Evolutionary conservation across 37 sponge, comb jelly and placozoan species (phyloP).

Genomic region (Theonella swinhoei): DNA sequence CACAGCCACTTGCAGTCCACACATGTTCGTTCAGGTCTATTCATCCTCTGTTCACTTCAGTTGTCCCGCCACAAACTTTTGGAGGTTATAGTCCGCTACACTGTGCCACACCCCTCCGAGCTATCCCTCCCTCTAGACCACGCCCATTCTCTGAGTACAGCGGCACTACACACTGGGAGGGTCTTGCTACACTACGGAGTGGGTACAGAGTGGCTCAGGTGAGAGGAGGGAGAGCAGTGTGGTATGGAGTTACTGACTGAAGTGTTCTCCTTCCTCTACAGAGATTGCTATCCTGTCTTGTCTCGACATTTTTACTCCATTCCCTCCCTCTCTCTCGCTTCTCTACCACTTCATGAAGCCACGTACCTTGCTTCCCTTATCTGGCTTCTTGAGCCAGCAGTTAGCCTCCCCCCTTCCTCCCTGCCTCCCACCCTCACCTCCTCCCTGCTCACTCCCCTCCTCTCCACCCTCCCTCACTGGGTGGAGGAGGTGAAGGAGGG

Average conservation of each 20-base stretch:
- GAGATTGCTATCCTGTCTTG: neutral
- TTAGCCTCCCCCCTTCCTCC: neutral
- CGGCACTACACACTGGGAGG: conserved; percentile 41
- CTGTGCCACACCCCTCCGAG: conserved; percentile 25
- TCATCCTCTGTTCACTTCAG: conserved; percentile 7
- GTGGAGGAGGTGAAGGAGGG: neutral
- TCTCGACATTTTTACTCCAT: neutral
- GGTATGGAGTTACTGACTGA: too few species aligned
- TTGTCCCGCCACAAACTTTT: conserved; percentile 25
- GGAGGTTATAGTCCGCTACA: conserved; percentile 49
- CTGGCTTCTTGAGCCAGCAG: neutral
- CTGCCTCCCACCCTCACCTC: neutral
- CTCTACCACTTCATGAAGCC: neutral
- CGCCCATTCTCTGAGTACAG: conserved; percentile 4
- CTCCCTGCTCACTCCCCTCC: neutral
- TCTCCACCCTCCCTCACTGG: neutral
- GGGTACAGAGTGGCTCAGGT: conserved; percentile 48
- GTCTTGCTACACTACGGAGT: conserved; percentile 53
- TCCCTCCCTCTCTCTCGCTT: neutral
- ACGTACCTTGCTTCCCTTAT: neutral
- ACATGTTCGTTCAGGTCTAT: too few species aligned
- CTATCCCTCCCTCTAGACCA: conserved; percentile 12
- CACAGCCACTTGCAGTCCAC: too few species aligned
- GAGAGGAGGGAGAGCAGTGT: neutral
- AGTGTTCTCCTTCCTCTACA: neutral